Base-by-base conservation (phyloP, 1,140 invertebrate species). In the Ladona fulva region DNA sequence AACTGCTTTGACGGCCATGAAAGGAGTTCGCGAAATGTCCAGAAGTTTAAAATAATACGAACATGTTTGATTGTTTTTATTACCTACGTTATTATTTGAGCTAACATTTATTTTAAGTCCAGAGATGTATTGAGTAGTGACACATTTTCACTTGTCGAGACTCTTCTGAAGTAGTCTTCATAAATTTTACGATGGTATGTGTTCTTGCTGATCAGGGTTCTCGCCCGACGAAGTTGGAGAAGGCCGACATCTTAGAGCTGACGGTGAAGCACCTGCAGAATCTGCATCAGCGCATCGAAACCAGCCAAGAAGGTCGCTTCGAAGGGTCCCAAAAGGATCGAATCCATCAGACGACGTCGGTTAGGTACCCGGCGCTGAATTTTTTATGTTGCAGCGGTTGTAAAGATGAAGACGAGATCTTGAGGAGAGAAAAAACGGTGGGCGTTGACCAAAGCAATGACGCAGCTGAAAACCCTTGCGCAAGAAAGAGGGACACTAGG, bases 191-290 rank as follows among this genome's bases (percentile, higher is more conserved):
- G 5, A 66, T 3, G 14, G 3, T 6, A 1, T 3, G 14, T 66
- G 1, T 66, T 19, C 5, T 66, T 66, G 3, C n/a, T 79, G 84
- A 7, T 19, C 52, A 66, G 52, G 52, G n/a, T 66, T 22, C 52
- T 22, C 81, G 87, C 29, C 88, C 87, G 76, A 85, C 88, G 0
- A 91, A 91, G 82, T 80, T 91, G 75, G 90, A 91, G 82, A 91
- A 91, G 81, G 90, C 90, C 0, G 90, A 91, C 81, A 91, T 91
- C 77, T 81, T 91, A 42, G 90, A 92, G 83, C 87, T 92, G 84
- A 90, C 90, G 0, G 90, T 92, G 0, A 85, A 87, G 78, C 87
- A 90, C 81, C 80, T 91, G 25, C 84, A 87, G 81, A 82, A 83
- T 22, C 82, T 88, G 0, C 84, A 86, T 66, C 52, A 66, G 14